Evolutionary conservation across 2,113 vertebrate genomes (phyloP).

Genomic region (Datnioides undecimradiatus): DNA sequence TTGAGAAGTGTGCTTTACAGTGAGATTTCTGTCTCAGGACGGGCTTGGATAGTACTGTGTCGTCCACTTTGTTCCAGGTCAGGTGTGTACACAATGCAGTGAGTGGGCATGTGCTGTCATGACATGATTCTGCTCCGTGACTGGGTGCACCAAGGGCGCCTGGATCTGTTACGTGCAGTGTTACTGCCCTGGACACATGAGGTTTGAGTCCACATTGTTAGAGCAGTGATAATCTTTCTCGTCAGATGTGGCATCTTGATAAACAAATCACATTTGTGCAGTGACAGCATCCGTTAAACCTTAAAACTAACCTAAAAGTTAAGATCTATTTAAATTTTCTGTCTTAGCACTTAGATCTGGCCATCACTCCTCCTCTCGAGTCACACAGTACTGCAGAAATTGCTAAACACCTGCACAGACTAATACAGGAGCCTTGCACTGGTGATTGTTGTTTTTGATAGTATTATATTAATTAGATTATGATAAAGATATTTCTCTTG

Average conservation of each 20-base stretch:
- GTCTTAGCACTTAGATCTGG: neutral
- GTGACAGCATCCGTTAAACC: constrained; percentile 9
- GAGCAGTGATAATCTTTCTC: constrained; percentile 13
- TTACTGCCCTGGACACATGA: constrained; percentile 50
- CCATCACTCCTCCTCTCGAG: neutral
- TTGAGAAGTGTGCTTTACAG: constrained; percentile 70
- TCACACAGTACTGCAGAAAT: too few species aligned
- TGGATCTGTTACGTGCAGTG: constrained; percentile 57
- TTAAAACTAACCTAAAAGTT: constrained; percentile 6
- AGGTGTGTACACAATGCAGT: constrained; percentile 71
- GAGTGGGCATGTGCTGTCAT: constrained; percentile 67
- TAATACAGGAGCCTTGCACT: neutral
- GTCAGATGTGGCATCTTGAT: constrained; percentile 24
- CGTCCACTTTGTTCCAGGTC: constrained; percentile 82
- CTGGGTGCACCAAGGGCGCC: constrained; percentile 40
- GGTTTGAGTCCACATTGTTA: constrained; percentile 39
- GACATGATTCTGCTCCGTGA: constrained; percentile 59
- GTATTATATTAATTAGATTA: neutral
- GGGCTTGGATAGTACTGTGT: constrained; percentile 71
- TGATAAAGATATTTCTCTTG: neutral
- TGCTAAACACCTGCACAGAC: neutral
- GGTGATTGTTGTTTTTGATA: neutral
- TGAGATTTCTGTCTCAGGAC: constrained; percentile 71
- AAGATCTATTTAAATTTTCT: too few species aligned
- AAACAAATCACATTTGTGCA: constrained; percentile 37